A percentile compares a stretch with the other conserved stretches of the same genome.
These are phyloP conservation scores for Drosophila nr. perissopoda DNA, from an alignment of 2,888 invertebrate genomes.

Conservation along the genomic window DNA sequence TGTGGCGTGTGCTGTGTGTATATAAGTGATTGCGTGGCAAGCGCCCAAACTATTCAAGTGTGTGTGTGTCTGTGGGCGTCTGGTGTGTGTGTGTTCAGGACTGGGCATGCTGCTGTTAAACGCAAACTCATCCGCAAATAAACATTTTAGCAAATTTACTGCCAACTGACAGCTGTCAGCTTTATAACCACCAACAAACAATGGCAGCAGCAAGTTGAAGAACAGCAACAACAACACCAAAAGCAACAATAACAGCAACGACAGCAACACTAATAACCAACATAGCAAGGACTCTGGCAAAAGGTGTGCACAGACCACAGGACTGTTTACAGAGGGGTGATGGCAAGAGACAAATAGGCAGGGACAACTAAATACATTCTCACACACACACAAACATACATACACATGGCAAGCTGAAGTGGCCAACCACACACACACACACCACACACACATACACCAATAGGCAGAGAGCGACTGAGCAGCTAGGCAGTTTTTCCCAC, in stretches of 20 bases:
- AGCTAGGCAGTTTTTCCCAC: slow-evolving; percentile 68
- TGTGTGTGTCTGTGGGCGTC: slow-evolving; percentile 16
- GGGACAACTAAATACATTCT: slow-evolving; percentile 71
- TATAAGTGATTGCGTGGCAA: slow-evolving; percentile 58
- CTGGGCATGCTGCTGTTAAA: slow-evolving; percentile 68
- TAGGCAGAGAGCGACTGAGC: slow-evolving; percentile 41
- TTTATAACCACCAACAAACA: slow-evolving; percentile 81
- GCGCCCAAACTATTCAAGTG: slow-evolving; percentile 59
- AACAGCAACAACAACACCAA: slow-evolving; percentile 24
- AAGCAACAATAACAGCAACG: slow-evolving; percentile 23
- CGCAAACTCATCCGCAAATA: slow-evolving; percentile 80
- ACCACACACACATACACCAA: slow-evolving; percentile 18
- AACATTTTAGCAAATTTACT: slow-evolving; percentile 81
- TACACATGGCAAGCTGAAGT: slow-evolving; percentile 46
- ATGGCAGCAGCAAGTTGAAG: slow-evolving; percentile 42
- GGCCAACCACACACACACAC: slow-evolving; percentile 27
- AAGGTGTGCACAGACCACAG: slow-evolving; percentile 72
- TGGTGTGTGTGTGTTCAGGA: slow-evolving; percentile 29
- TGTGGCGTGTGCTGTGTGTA: slow-evolving; percentile 27
- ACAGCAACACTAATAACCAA: slow-evolving; percentile 28
- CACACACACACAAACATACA: slow-evolving; percentile 22
- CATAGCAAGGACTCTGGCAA: slow-evolving; percentile 37
- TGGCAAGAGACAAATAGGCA: slow-evolving; percentile 38
- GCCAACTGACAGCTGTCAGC: slow-evolving; percentile 82
- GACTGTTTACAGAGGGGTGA: slow-evolving; percentile 59